Evolutionary conservation across 2,888 invertebrate genomes (phyloP), one percentile per base, ranked within the genome.

Genomic region (Uropetala carovei): DNA sequence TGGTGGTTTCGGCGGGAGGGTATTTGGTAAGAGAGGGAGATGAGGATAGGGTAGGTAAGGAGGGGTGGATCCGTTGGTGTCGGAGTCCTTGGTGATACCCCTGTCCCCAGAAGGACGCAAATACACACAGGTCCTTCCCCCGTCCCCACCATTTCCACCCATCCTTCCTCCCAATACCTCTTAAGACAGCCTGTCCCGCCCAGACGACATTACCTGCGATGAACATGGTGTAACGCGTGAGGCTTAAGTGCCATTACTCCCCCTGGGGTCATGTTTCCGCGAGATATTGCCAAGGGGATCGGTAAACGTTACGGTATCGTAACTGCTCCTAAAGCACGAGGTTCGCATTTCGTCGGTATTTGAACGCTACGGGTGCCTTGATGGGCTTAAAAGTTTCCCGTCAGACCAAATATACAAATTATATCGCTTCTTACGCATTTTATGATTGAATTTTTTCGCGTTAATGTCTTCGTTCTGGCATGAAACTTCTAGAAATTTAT

Each of bases 241-340:
- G 27, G 11, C 75, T 75, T 75, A 75, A 75, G 75, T 27, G 75
- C 75, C 75, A 75, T 75, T 75, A 75, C 75, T 75, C 75, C 75
- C 75, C 8, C 11, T 27, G 75, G 75, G 75, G 22, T 75, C 75
- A 27, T 75, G 75, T 75, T 75, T 75, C 75, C 27, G 16, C 75
- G 22, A 75, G 75, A 75, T 75, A 27, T 75, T 75, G 75, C 75
- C 75, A 18, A 13, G 27, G 43, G 10, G 75, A 75, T 75, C 75
- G 75, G 75, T 75, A 75, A 75, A 75, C 27, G 75, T 75, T 75
- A 75, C 75, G 75, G 75, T 75, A 75, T 75, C 75, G 75, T 75
- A 75, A 75, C 75, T 75, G 75, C 75, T 22, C 75, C 75, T n/a
- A 18, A 10, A 22, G 64, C 64, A 64, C 22, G 68, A 68, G 68